Percentiles rank a stretch among this genome's conserved stretches.
Evolutionary conservation across 2,888 invertebrate genomes (phyloP).

Genomic region (Choreutis nemorana): DNA sequence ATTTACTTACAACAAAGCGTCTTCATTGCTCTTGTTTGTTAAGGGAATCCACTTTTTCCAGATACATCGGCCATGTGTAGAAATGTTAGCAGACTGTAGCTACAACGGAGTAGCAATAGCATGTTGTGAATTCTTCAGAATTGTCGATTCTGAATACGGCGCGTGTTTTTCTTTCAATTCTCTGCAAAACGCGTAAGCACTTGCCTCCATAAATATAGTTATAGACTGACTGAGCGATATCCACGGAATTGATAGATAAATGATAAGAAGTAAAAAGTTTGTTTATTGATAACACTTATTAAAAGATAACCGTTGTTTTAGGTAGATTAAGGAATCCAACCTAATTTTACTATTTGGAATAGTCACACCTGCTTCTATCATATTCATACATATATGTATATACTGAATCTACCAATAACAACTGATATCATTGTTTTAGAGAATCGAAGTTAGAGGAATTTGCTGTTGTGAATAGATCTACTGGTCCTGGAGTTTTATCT

Average conservation of each 20-base stretch:
- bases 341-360: no score
- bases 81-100: conserved; percentile 48
- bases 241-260: conserved; percentile 2
- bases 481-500: conserved; percentile 54
- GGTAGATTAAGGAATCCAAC: no score
- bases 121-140: conserved; percentile 55
- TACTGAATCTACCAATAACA: no score
- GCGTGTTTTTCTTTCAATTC: conserved; percentile 63
- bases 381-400: no score
- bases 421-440: conserved; percentile 22
- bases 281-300: no score
- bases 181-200: conserved; percentile 52
- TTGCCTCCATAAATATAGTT: no score
- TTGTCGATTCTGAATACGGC: conserved; percentile 58
- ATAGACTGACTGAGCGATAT: conserved; percentile 2
- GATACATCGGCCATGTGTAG: conserved; percentile 49
- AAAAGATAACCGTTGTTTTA: no score
- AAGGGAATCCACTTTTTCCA: conserved; percentile 14
- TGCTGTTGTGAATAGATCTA: conserved; percentile 45
- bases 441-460: conserved; percentile 15
- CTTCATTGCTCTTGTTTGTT: not conserved
- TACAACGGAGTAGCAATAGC: conserved; percentile 49
- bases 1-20: not conserved
- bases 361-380: no score
- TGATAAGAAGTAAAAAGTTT: no score